These are phyloP conservation scores for Siniperca undulata DNA, from an alignment of 2,797 vertebrate genomes.

Conservation along the genomic window DNA sequence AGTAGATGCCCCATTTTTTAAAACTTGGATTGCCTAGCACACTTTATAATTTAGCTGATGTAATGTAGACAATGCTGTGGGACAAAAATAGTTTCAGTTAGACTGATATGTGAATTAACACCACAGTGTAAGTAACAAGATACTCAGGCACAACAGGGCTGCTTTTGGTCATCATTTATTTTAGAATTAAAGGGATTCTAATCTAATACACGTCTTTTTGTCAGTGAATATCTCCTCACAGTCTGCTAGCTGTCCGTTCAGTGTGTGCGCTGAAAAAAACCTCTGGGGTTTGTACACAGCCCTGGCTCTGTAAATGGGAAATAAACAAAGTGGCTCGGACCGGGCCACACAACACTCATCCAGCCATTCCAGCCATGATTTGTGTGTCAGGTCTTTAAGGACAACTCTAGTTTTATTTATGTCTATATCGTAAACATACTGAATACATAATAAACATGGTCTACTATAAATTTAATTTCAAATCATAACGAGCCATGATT, in stretches of 20 bases:
- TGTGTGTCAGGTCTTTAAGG: neutral
- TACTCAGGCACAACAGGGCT: neutral
- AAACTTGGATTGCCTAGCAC: slow-evolving; percentile 16
- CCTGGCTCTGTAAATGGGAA: too few species aligned
- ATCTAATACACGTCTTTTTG: too few species aligned
- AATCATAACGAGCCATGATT: slow-evolving; percentile 57
- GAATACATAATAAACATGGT: slow-evolving; percentile 52
- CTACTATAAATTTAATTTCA: slow-evolving; percentile 57
- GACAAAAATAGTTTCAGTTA: slow-evolving; percentile 22
- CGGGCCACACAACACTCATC: too few species aligned
- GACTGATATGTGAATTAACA: slow-evolving; percentile 33
- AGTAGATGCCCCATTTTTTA: slow-evolving; percentile 34
- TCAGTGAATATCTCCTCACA: too few species aligned
- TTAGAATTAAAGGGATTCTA: slow-evolving; percentile 13
- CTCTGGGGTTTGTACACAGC: too few species aligned
- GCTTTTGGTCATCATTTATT: slow-evolving; percentile 36
- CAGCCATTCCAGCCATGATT: too few species aligned
- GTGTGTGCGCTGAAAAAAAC: too few species aligned
- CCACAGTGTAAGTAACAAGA: slow-evolving; percentile 15
- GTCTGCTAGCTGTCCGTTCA: too few species aligned
- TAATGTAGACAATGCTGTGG: slow-evolving; percentile 7
- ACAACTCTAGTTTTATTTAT: slow-evolving; percentile 45
- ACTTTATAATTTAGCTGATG: slow-evolving; percentile 28
- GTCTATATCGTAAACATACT: slow-evolving; percentile 39
- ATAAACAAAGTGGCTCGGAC: too few species aligned